phyloP scores from a whole-genome alignment of 2,888 invertebrate genomes.

The Polydesmus complanatus region DNA sequence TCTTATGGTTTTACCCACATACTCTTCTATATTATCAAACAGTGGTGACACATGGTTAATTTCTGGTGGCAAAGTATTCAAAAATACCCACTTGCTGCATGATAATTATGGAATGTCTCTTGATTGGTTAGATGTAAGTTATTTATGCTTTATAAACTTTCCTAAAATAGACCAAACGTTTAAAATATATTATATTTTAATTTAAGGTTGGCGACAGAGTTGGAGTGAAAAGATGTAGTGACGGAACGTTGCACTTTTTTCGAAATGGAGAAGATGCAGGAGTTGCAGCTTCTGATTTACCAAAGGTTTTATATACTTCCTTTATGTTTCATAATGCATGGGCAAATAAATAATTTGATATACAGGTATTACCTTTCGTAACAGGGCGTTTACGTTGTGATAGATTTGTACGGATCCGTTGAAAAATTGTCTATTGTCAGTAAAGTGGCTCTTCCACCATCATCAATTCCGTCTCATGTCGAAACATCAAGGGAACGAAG shows the following conservation, averaged over 20 bases:
- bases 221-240: conserved; percentile 51
- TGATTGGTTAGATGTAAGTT: conserved; percentile 54
- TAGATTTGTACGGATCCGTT: conserved; percentile 67
- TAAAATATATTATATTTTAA: no score
- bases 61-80: conserved; percentile 51
- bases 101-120: conserved; percentile 57
- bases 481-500: conserved; percentile 18
- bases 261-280: conserved; percentile 72
- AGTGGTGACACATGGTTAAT: conserved; percentile 48
- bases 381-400: conserved; percentile 63
- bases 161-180: not conserved
- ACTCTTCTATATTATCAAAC: conserved; percentile 25
- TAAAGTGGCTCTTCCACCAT: conserved; percentile 15
- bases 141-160: not conserved
- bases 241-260: conserved; percentile 54
- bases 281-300: conserved; percentile 55
- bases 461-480: conserved; percentile 33
- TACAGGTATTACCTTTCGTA: conserved; percentile 15
- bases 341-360: not conserved
- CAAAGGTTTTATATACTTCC: no score
- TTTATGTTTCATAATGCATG: no score
- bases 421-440: conserved; percentile 58
- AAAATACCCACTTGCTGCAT: conserved; percentile 49
- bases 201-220: conserved; percentile 52
- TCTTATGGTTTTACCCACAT: conserved; percentile 38